A percentile compares a stretch with the other conserved stretches of the same genome.
Conservation (phyloP, 2,888 invertebrate species). For the Ptilodon capucinus region DNA sequence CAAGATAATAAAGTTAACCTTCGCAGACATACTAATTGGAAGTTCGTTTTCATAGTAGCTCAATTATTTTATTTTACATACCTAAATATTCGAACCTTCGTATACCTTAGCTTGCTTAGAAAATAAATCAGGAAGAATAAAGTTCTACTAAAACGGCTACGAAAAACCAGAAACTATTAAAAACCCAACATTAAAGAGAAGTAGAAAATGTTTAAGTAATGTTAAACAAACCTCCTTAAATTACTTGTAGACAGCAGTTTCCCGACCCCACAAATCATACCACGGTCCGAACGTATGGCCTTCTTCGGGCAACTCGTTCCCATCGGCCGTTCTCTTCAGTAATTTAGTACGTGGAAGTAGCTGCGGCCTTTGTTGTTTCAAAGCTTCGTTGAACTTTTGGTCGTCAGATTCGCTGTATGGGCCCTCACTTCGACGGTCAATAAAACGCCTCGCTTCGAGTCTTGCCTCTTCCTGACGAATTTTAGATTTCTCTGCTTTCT, state of each 20-base stretch:
- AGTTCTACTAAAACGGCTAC: constrained; percentile 9
- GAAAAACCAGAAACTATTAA: constrained; percentile 7
- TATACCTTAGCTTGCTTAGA: too few relatives aligned
- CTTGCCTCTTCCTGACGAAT: constrained; percentile 76
- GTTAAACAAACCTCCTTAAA: constrained; percentile 47
- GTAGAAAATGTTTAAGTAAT: constrained; percentile 23
- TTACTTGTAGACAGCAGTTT: constrained; percentile 85
- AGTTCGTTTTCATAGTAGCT: too few relatives aligned
- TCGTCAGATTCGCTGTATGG: constrained; percentile 80
- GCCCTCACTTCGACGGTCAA: constrained; percentile 67
- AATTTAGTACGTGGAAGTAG: constrained; percentile 88
- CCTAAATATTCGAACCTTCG: too few relatives aligned
- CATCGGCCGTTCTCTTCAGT: constrained; percentile 80
- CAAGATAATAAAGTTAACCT: too few relatives aligned
- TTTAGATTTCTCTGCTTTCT: constrained; percentile 78
- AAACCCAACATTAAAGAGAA: constrained; percentile 2
- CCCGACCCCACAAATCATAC: constrained; percentile 94
- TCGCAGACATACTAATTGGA: too few relatives aligned
- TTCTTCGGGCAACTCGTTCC: constrained; percentile 78
- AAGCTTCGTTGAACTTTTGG: constrained; percentile 80
- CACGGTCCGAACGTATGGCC: constrained; percentile 92
- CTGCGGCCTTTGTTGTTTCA: constrained; percentile 79
- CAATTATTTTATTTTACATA: too few relatives aligned
- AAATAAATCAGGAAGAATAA: constrained; percentile 2
- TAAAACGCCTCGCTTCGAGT: constrained; percentile 67